These are phyloP conservation scores for Hyperopisus bebe DNA, from an alignment of 2,113 vertebrate species.

Conservation along the genomic window DNA sequence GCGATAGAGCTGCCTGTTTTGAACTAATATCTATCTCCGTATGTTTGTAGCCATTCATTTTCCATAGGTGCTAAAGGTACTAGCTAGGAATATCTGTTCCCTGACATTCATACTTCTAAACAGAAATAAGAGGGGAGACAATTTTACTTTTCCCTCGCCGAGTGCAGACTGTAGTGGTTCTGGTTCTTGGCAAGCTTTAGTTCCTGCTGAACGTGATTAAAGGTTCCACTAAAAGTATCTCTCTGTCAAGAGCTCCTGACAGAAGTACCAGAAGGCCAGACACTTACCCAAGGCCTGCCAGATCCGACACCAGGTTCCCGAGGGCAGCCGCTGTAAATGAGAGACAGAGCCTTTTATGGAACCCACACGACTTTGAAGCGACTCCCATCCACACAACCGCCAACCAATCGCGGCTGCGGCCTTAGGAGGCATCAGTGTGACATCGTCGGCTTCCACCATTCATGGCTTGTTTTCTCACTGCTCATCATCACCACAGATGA, in stretches of 20 bases:
- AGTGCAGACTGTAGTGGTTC: not conserved
- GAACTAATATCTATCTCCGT: not conserved
- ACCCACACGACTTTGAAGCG: not conserved
- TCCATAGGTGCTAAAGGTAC: not conserved
- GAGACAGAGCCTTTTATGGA: not conserved
- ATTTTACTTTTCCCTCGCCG: not conserved
- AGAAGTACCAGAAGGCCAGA: not conserved
- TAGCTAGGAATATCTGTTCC: not conserved
- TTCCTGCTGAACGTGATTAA: not conserved
- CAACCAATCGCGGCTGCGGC: not conserved
- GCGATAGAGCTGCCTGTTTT: not conserved
- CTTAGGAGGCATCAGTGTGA: not conserved
- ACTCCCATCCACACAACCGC: not conserved
- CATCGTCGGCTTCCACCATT: not conserved
- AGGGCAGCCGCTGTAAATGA: conserved; percentile 75
- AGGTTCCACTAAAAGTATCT: not conserved
- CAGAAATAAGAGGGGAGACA: not conserved
- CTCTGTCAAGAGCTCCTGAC: not conserved
- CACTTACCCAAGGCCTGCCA: conserved; percentile 92
- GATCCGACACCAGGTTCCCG: conserved; percentile 93
- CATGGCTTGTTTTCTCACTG: not conserved
- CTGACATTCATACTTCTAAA: not conserved
- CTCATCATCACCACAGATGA: not conserved
- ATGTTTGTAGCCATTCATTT: not conserved
- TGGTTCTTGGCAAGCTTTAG: not conserved